Percentiles rank a stretch among this genome's conserved stretches.
Evolutionary conservation across 1,140 invertebrate species (phyloP).

Genomic region (Brachionus rotundiformis): DNA sequence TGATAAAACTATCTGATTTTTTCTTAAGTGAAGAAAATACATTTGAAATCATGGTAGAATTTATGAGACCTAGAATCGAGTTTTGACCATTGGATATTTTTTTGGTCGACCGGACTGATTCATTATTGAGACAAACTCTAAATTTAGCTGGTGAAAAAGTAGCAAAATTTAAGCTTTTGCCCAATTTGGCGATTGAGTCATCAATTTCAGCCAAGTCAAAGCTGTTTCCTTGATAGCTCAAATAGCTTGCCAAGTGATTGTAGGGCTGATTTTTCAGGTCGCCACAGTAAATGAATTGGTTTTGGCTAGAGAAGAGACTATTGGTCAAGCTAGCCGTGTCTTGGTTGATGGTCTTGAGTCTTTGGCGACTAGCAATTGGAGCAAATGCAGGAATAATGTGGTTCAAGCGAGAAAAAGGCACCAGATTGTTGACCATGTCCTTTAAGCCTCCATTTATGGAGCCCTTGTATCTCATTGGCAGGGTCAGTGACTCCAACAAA

Average conservation of each 20-base stretch:
- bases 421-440: background rate
- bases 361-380: background rate
- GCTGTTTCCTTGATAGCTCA: background rate
- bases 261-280: background rate
- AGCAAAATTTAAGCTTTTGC: background rate
- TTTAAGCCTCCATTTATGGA: background rate
- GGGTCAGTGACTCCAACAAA: background rate
- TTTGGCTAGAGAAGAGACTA: background rate
- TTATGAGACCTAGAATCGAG: background rate
- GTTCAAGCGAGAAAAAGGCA: background rate
- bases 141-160: background rate
- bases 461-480: background rate
- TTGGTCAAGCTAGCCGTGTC: background rate
- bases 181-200: background rate
- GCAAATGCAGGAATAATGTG: background rate
- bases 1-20: background rate
- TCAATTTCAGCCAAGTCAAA: background rate
- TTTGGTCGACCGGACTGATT: background rate
- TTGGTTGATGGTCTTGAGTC: background rate
- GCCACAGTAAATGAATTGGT: background rate
- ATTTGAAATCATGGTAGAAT: background rate
- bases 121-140: background rate
- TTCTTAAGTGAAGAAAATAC: background rate
- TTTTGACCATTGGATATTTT: background rate
- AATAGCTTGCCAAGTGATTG: background rate